Evolutionary conservation across 2,113 vertebrate species (phyloP).

Genomic region (Hypocryptadius cinnamomeus): DNA sequence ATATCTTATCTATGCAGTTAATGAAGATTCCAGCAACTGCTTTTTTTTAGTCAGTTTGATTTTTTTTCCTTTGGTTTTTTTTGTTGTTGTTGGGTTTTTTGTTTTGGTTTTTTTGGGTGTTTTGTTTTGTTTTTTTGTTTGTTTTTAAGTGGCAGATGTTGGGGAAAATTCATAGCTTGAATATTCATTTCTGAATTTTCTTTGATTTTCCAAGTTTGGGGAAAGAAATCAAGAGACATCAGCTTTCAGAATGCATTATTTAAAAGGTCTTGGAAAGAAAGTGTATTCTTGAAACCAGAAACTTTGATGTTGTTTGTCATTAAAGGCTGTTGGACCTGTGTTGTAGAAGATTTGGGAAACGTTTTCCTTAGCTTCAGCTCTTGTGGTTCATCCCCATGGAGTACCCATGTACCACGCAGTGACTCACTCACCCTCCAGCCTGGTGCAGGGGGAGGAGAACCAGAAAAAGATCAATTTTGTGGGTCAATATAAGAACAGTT

Average conservation of each 20-base stretch:
- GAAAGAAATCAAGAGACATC: not conserved
- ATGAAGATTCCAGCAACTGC: not conserved
- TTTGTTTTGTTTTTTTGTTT: too few species aligned
- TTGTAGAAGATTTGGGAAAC: not conserved
- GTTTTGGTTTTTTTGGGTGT: not conserved
- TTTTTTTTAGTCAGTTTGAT: not conserved
- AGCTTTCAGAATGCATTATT: not conserved
- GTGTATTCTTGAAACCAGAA: not conserved
- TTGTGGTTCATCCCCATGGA: not conserved
- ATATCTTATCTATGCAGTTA: not conserved
- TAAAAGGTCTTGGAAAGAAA: not conserved
- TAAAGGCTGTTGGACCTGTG: not conserved
- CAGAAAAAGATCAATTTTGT: not conserved
- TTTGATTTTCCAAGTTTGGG: not conserved
- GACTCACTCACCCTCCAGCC: fast-evolving
- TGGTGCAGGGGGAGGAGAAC: not conserved
- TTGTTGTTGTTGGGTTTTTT: not conserved
- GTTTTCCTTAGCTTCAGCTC: not conserved
- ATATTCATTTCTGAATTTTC: not conserved
- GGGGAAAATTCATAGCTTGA: not conserved
- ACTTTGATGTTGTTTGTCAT: not conserved
- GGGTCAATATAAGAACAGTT: not conserved
- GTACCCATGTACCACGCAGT: fast-evolving
- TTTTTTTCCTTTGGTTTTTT: not conserved
- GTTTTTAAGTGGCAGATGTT: not conserved